Evolutionary conservation across 2,797 vertebrate species (phyloP).

Genomic region (Myripristis jacobus): DNA sequence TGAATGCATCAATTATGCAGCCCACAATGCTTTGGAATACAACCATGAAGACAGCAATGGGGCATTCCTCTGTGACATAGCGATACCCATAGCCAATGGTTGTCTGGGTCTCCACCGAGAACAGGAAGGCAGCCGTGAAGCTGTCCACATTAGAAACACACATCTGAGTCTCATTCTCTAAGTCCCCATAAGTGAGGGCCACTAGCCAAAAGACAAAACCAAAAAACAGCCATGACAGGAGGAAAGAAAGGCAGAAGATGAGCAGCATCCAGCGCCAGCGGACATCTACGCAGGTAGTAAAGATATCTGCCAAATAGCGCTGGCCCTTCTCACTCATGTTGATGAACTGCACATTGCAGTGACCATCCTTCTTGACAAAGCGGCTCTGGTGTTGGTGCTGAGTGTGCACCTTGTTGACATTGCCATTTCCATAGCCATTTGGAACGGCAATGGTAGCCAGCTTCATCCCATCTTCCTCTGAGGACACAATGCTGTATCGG

Average conservation of each 20-base stretch:
- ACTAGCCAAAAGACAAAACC: constrained; percentile 97
- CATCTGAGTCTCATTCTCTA: constrained; percentile 85
- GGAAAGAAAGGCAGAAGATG: constrained; percentile 94
- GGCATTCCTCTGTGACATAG: constrained; percentile 96
- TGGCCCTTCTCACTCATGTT: constrained; percentile 98
- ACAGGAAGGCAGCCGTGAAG: constrained; percentile 96
- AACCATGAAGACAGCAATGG: constrained; percentile 94
- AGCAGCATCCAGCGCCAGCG: constrained; percentile 99
- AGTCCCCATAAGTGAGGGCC: constrained; percentile 91
- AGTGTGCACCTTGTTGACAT: constrained; percentile 89
- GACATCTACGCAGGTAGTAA: constrained; percentile 96
- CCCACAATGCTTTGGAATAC: constrained; percentile 98
- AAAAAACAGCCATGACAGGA: constrained; percentile 96
- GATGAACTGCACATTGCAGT: constrained; percentile 98
- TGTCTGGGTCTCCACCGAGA: constrained; percentile 98
- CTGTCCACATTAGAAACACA: constrained; percentile 96
- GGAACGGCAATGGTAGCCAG: constrained; percentile 90
- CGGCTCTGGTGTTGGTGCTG: constrained; percentile 89
- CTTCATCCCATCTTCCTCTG: constrained; percentile 96
- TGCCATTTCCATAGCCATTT: constrained; percentile 91
- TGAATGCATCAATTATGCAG: constrained; percentile 98
- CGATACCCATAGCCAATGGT: constrained; percentile 98
- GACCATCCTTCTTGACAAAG: constrained; percentile 95
- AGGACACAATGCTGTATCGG: constrained; percentile 98
- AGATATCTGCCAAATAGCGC: constrained; percentile 97